A percentile compares a stretch with the other conserved stretches of the same genome.
phyloP scores from a whole-genome alignment of 1,140 invertebrate genomes.

The Globodera ellingtonae region DNA sequence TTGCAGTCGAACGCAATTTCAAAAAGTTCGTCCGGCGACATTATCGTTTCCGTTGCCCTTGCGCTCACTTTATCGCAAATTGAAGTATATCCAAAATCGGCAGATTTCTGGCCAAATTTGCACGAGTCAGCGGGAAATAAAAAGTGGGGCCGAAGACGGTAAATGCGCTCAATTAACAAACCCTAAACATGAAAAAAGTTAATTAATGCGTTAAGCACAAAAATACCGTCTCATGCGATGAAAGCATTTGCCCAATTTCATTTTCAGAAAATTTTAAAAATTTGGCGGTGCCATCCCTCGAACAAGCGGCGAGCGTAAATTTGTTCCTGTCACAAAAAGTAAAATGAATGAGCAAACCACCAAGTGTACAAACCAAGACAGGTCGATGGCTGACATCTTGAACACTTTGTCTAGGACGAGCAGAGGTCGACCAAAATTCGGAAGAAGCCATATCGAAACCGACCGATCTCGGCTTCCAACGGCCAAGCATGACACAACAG shows the following conservation, averaged over 20 bases:
- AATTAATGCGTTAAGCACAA: background rate
- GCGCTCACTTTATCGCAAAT: slow-evolving; percentile 9
- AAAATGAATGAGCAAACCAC: background rate
- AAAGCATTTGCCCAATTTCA: slow-evolving; percentile 34
- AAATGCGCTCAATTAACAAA: slow-evolving; percentile 14
- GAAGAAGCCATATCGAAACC: slow-evolving; percentile 34
- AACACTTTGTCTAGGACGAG: slow-evolving; percentile 34
- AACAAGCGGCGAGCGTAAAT: slow-evolving; percentile 31
- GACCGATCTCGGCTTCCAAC: slow-evolving; percentile 32
- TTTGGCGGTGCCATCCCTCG: slow-evolving; percentile 20
- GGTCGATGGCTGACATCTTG: slow-evolving; percentile 30
- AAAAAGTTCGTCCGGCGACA: slow-evolving; percentile 8
- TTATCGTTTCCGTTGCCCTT: background rate
- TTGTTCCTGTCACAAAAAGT: slow-evolving; percentile 18
- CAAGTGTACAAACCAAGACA: slow-evolving; percentile 28
- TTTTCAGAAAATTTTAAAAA: slow-evolving; percentile 23
- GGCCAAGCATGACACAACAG: slow-evolving; percentile 28
- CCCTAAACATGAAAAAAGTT: background rate
- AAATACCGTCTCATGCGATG: slow-evolving; percentile 31
- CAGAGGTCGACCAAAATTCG: slow-evolving; percentile 32
- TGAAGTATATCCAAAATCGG: slow-evolving; percentile 29
- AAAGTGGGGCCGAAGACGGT: background rate
- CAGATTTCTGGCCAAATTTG: slow-evolving; percentile 1
- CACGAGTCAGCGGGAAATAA: background rate
- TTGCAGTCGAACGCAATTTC: slow-evolving; percentile 10